These are phyloP conservation scores for Protobothrops mucrosquamatus DNA, from an alignment of 2,113 vertebrate species.

Conservation along the genomic window DNA sequence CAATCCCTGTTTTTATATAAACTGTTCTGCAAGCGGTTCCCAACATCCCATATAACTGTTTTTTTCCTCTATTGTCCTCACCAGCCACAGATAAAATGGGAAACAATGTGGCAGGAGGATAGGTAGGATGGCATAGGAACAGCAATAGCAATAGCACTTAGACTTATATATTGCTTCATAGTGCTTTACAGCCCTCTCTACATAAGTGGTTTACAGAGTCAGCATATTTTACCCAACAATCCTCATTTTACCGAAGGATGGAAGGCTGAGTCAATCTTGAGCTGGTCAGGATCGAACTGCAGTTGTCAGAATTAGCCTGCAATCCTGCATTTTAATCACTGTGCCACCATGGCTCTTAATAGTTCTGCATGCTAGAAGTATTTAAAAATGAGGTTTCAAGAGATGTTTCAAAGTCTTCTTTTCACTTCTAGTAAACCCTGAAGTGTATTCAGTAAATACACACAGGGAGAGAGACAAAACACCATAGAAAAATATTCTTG, in stretches of 20 bases:
- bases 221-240: background rate
- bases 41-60: background rate
- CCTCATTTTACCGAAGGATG: background rate
- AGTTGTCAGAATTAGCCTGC: background rate
- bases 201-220: background rate
- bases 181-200: background rate
- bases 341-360: background rate
- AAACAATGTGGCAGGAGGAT: background rate
- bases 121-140: background rate
- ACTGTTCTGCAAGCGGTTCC: background rate
- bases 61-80: background rate
- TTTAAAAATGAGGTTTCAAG: background rate
- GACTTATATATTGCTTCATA: background rate
- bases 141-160: background rate
- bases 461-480: background rate
- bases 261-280: background rate
- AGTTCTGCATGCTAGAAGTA: background rate
- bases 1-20: background rate
- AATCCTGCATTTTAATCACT: background rate
- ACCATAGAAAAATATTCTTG: background rate
- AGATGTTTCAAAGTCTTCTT: background rate
- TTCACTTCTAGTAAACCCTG: background rate
- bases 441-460: background rate
- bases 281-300: background rate
- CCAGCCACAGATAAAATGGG: background rate